phyloP scores from a whole-genome alignment of 1,140 invertebrate species.

The Habropoda laboriosa region DNA sequence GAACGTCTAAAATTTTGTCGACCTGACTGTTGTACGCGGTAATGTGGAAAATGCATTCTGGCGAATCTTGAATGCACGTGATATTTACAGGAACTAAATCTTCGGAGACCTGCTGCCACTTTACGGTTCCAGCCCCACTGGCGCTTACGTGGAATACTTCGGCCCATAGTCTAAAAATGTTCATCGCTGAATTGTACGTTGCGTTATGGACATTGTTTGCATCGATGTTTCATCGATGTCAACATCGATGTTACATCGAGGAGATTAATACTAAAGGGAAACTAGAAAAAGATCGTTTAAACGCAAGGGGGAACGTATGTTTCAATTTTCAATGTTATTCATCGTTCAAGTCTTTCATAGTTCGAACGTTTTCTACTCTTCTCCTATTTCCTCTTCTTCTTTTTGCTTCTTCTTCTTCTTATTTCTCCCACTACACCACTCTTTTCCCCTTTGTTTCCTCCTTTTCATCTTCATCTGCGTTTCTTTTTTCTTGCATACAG shows the following conservation, averaged over 20 bases:
- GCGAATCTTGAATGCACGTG: conserved; percentile 97
- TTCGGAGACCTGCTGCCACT: conserved; percentile 98
- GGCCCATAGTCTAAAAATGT: conserved; percentile 93
- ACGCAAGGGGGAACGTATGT: not conserved
- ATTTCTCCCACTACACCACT: too few species aligned
- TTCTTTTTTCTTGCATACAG: too few species aligned
- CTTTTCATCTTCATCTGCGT: too few species aligned
- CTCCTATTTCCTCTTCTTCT: not conserved
- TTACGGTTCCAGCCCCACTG: conserved; percentile 92
- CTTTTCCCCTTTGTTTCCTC: too few species aligned
- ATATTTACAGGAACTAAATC: conserved; percentile 99
- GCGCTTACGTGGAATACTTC: conserved; percentile 98
- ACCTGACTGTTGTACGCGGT: conserved; percentile 99
- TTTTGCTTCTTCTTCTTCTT: not conserved
- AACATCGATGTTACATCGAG: not conserved
- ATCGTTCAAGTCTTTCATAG: not conserved
- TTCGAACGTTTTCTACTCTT: not conserved
- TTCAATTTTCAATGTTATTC: not conserved
- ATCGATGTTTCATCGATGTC: too few species aligned
- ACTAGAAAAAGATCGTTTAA: not conserved
- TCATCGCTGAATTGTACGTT: conserved; percentile 51
- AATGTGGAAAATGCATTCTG: conserved; percentile 98
- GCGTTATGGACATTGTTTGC: not conserved
- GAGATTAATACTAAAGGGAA: not conserved
- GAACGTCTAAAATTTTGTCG: conserved; percentile 98